phyloP scores from a whole-genome alignment of 1,140 invertebrate genomes.

The Pseudomyrmex dendroicus region DNA sequence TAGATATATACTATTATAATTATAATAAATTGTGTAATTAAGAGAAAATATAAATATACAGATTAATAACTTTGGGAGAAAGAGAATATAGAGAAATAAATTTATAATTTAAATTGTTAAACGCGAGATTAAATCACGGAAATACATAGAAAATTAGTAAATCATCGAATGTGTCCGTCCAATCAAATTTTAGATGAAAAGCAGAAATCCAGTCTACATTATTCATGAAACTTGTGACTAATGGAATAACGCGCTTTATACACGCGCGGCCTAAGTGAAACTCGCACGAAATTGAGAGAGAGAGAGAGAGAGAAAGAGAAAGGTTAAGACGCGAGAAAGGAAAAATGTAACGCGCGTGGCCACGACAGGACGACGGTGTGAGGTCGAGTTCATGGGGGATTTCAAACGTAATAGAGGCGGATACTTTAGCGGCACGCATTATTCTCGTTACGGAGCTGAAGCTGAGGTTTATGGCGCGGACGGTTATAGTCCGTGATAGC shows the following conservation, averaged over 20 bases:
- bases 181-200: conserved; percentile 16
- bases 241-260: conserved; percentile 18
- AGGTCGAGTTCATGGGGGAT: conserved; percentile 75
- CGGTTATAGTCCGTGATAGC: conserved; percentile 78
- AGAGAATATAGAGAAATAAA: no score
- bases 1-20: background rate
- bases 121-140: no score
- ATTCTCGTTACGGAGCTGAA: conserved; percentile 77
- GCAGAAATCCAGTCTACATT: conserved; percentile 14
- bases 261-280: background rate
- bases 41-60: background rate
- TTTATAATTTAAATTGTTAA: no score
- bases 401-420: conserved; percentile 81
- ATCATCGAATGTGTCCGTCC: no score
- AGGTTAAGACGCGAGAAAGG: background rate
- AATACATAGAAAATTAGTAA: background rate
- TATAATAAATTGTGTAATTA: conserved; percentile 8
- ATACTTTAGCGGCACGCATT: conserved; percentile 79
- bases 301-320: background rate
- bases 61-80: no score
- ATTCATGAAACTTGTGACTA: conserved; percentile 19
- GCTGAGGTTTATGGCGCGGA: conserved; percentile 75
- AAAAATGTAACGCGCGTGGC: conserved; percentile 61
- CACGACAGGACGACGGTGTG: conserved; percentile 44
- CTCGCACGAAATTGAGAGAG: conserved; percentile 31